Evolutionary conservation across 2,113 vertebrate species (phyloP), one percentile per base, ranked within the genome.

Genomic region (Holacanthus passer): DNA sequence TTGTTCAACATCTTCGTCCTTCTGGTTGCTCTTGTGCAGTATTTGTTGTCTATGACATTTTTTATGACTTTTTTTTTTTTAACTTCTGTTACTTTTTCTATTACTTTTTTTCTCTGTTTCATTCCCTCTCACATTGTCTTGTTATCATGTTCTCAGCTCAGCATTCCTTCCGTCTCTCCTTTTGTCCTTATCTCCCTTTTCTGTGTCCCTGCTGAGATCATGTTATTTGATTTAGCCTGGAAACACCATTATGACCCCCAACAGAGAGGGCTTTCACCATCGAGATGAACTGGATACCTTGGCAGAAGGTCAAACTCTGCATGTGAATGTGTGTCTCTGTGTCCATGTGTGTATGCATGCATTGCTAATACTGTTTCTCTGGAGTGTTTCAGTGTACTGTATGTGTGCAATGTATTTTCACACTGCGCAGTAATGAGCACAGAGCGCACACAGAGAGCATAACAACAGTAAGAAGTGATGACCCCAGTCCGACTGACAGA

Each of bases 141-240:
- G 12, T 41, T 65, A 17, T 43, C 3, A 11, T 31, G 11, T 66
- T 43, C 22, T 35, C 69, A 45, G 19, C 55, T 45, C 12, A 9
- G 2, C 4, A 3, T 41, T 59, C 43, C n/a, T 45, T 29, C 13
- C 19, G 41, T 72, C 13, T 24, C 7, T 55, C 24, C 9, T 7
- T 67, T 66, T 52, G 19, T 65, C 50, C 13, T 39, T 16, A 58
- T 66, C 12, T 31, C n/a, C 14, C 5, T 67, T 63, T 63, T 69
- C 27, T 43, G 45, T 17, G 29, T 79, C 58, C 76, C 47, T 76
- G 72, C 31, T 75, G 45, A 53, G 76, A 77, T 80, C 48, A 77
- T 80, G 77, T 83, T 86, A 75, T 89, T 88, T 72, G 81, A 81
- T 90, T 91, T 82, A 89, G 20, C 67, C 81, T 90, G 85, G 83